phyloP scores from a whole-genome alignment of 2,888 invertebrate genomes.

The Drosophila affinis region DNA sequence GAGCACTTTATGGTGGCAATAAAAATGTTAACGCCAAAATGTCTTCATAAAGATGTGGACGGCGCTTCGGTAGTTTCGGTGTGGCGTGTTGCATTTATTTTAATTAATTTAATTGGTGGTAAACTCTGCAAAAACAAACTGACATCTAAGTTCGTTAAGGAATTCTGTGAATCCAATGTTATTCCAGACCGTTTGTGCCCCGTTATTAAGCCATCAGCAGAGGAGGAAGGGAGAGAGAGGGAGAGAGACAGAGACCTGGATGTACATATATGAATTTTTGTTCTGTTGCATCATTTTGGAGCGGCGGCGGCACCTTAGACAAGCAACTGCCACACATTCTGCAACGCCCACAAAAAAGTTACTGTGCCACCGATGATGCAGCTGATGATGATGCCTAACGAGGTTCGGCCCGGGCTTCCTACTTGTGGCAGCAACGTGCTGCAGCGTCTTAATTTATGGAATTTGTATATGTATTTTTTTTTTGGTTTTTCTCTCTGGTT shows the following conservation, averaged over 20 bases:
- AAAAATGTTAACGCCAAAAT: conserved; percentile 56
- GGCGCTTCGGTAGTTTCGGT: too few species aligned
- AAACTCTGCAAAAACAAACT: background rate
- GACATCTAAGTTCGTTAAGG: background rate
- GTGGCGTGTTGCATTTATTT: conserved; percentile 42
- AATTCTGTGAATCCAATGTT: conserved; percentile 48
- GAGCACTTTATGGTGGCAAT: conserved; percentile 57
- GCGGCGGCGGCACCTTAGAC: conserved; percentile 61
- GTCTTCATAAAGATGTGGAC: conserved; percentile 50
- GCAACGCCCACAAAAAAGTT: conserved; percentile 62
- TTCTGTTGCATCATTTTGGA: conserved; percentile 34
- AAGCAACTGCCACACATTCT: conserved; percentile 56
- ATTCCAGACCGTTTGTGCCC: background rate
- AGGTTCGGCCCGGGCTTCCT: conserved; percentile 35
- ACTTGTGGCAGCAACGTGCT: conserved; percentile 29
- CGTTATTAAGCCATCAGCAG: conserved; percentile 63
- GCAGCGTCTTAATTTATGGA: conserved; percentile 50
- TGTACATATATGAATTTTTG: conserved; percentile 24
- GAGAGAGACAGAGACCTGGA: conserved; percentile 23
- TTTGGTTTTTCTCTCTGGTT: conserved; percentile 5
- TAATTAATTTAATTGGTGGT: conserved; percentile 64
- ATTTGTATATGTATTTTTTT: conserved; percentile 32
- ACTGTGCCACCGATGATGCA: conserved; percentile 35
- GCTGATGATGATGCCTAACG: conserved; percentile 45
- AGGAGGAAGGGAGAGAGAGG: background rate